Conservation (phyloP, 2,888 invertebrate species). For the Teleogryllus oceanicus region DNA sequence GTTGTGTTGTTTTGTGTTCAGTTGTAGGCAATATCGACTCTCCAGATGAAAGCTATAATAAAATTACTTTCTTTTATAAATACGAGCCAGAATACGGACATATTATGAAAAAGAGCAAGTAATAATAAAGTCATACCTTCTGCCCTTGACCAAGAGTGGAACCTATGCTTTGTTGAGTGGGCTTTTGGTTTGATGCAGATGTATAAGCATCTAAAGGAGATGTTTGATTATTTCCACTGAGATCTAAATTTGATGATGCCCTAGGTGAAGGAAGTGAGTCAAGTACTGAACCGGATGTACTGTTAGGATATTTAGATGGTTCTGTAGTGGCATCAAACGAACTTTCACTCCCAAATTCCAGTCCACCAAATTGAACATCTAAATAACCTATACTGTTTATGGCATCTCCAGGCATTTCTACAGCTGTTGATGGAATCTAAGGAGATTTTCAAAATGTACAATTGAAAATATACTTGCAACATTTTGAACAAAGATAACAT, state of each 20-base stretch:
- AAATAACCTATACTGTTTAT: slow-evolving; percentile 69
- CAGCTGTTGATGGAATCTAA: slow-evolving; percentile 88
- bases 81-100: background rate
- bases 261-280: slow-evolving; percentile 36
- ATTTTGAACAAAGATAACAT: background rate
- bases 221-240: slow-evolving; percentile 34
- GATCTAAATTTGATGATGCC: slow-evolving; percentile 36
- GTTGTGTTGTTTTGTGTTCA: slow-evolving; percentile 36
- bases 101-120: background rate
- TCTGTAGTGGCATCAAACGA: slow-evolving; percentile 46
- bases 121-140: slow-evolving; percentile 31
- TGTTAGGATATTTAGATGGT: slow-evolving; percentile 35
- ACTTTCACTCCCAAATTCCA: slow-evolving; percentile 66
- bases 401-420: slow-evolving; percentile 93
- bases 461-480: background rate
- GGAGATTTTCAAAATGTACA: slow-evolving; percentile 32
- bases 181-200: slow-evolving; percentile 34
- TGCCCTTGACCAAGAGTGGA: slow-evolving; percentile 36
- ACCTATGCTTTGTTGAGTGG: slow-evolving; percentile 33
- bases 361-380: slow-evolving; percentile 91
- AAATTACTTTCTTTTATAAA: background rate
- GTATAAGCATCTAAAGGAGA: slow-evolving; percentile 36
- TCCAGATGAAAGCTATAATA: slow-evolving; percentile 32
- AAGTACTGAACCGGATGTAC: slow-evolving; percentile 35
- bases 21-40: slow-evolving; percentile 37